Evolutionary conservation across 1,140 invertebrate genomes (phyloP).

Genomic region (Ceratina japonica): DNA sequence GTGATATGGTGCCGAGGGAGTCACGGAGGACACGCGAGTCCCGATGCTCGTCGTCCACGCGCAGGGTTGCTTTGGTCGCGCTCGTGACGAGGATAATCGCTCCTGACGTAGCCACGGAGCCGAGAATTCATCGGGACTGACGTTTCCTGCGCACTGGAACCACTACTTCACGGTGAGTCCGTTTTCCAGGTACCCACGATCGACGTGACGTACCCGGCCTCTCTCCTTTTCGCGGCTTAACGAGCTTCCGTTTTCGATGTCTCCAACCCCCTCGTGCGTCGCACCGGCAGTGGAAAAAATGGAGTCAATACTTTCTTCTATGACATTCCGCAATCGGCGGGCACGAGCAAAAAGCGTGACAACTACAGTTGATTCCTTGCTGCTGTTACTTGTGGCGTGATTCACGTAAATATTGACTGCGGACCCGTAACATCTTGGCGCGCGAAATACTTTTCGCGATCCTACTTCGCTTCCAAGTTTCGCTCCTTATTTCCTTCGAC

Average conservation of each 20-base stretch:
- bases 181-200: constrained; percentile 6
- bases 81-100: constrained; percentile 42
- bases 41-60: constrained; percentile 60
- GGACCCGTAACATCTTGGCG: background rate
- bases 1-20: constrained; percentile 71
- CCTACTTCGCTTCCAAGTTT: background rate
- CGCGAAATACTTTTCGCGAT: background rate
- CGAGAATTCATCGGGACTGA: constrained; percentile 54
- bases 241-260: background rate
- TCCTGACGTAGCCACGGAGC: constrained; percentile 45
- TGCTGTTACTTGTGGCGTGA: background rate
- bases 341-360: too few species aligned
- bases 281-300: background rate
- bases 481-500: background rate
- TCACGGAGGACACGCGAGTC: constrained; percentile 55
- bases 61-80: constrained; percentile 5
- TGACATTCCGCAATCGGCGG: background rate
- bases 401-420: background rate
- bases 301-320: too few species aligned
- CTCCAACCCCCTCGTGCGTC: background rate
- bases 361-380: background rate
- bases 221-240: background rate
- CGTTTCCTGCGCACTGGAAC: constrained; percentile 66
- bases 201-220: too few species aligned
- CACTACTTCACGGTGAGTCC: constrained; percentile 75